These are phyloP conservation scores for Meghimatium bilineatum DNA, from an alignment of 2,888 invertebrate species.

Conservation along the genomic window DNA sequence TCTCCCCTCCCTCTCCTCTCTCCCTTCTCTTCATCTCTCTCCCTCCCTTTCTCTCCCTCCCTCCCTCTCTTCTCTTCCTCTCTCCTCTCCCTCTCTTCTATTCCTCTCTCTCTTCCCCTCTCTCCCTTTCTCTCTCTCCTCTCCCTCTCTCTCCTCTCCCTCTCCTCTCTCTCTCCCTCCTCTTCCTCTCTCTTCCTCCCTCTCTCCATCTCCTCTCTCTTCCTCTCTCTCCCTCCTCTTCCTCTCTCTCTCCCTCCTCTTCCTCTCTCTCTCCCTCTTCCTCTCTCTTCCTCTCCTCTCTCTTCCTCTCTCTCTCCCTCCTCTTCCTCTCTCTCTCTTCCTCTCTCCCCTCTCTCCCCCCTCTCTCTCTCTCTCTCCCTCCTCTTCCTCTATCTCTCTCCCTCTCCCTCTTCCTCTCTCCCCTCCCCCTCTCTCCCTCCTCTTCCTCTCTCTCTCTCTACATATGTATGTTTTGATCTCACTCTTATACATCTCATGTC, in stretches of 20 bases:
- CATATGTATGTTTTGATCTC: neutral
- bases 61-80: neutral
- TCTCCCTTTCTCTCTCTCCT: neutral
- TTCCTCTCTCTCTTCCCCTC: neutral
- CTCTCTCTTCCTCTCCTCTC: slow-evolving; percentile 1
- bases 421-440: neutral
- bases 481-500: too few relatives aligned
- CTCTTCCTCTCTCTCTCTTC: neutral
- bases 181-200: neutral
- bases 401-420: neutral
- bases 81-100: too few relatives aligned
- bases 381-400: too few relatives aligned
- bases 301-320: neutral
- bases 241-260: neutral
- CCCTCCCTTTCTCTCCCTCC: too few relatives aligned
- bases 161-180: neutral
- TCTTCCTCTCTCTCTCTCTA: neutral
- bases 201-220: too few relatives aligned
- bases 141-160: neutral
- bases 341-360: neutral
- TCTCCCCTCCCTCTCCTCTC: neutral
- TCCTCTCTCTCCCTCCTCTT: neutral
- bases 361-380: neutral
- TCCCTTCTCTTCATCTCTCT: neutral
- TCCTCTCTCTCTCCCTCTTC: neutral